phyloP scores from a whole-genome alignment of 2,797 vertebrate species.

The Poecilia gillii region DNA sequence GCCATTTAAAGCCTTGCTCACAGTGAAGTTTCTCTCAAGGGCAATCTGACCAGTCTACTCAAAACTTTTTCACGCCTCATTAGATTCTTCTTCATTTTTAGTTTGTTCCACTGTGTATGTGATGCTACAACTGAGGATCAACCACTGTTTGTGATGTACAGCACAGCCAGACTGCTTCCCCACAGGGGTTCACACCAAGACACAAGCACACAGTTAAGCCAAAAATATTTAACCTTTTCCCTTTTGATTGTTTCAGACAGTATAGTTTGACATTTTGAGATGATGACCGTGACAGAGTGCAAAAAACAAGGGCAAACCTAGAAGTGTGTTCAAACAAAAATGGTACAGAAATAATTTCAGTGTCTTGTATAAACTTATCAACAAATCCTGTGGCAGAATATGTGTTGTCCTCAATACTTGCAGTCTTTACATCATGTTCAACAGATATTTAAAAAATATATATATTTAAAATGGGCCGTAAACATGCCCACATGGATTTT shows the following conservation, averaged over 20 bases:
- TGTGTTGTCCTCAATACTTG: neutral
- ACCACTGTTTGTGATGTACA: neutral
- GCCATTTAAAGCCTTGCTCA: neutral
- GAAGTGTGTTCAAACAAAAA: neutral
- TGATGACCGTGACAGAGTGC: neutral
- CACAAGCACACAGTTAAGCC: neutral
- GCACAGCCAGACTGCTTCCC: neutral
- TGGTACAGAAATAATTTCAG: neutral
- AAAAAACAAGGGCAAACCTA: neutral
- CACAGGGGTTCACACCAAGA: neutral
- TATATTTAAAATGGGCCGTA: neutral
- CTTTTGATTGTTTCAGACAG: neutral
- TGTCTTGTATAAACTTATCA: neutral
- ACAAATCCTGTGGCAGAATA: neutral
- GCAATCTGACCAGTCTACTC: neutral
- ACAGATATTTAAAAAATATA: neutral
- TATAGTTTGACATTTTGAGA: neutral
- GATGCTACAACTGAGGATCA: neutral
- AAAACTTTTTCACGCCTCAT: neutral
- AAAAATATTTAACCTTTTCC: neutral
- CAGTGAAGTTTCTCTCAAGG: neutral
- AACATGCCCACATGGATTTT: neutral
- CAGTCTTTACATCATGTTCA: neutral
- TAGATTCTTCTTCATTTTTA: neutral
- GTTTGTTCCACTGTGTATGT: neutral